Base-by-base conservation (phyloP, 2,888 invertebrate genomes). In the Melanophora roralis region DNA sequence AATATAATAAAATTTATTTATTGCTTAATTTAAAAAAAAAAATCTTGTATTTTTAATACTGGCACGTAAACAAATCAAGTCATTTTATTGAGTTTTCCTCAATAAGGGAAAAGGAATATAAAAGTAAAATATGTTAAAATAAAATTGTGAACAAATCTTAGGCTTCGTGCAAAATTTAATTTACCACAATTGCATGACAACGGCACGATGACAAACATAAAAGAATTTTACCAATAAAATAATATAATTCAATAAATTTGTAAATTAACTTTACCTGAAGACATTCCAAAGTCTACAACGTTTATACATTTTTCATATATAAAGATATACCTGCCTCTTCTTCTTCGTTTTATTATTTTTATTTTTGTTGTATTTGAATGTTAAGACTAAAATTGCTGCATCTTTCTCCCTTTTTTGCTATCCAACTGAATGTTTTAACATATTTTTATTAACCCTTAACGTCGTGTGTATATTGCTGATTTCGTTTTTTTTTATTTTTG, bases 31-130 rank as follows among this genome's bases (percentile, higher is more conserved):
- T 64, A 40, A 53, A 65, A 71, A 74, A n/a, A 60, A 69, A 73
- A 78, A 64, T 51, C 53, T 12, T 59, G 12, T 59, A 40, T 32
- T 74, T 59, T 57, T 69, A 69, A 69, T 62, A 67, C 60, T 49
- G 62, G 67, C 75, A 79, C 75, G 79, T 79, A 72, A 75, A 67
- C 65, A 75, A 79, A 79, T 79, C 79, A 79, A 79, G 72, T 79
- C 59, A 55, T 71, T 65, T 69, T 75, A 71, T 75, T 65, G 47
- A 47, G 55, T 62, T n/a, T 75, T 36, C 27, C 12, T 6, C 27
- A 3, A 27, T 27, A 27, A 47, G 14, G 23, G 19, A n/a, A 64
- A 38, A 34, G 53, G 21, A 16, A 40, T 21, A 49, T 49, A 21
- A 62, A 59, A n/a, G 34, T 6, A 16, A 55, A 49, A 64, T 62